Evolutionary conservation across 2,797 vertebrate species (phyloP).

Genomic region (Dromococcyx pavoninus): DNA sequence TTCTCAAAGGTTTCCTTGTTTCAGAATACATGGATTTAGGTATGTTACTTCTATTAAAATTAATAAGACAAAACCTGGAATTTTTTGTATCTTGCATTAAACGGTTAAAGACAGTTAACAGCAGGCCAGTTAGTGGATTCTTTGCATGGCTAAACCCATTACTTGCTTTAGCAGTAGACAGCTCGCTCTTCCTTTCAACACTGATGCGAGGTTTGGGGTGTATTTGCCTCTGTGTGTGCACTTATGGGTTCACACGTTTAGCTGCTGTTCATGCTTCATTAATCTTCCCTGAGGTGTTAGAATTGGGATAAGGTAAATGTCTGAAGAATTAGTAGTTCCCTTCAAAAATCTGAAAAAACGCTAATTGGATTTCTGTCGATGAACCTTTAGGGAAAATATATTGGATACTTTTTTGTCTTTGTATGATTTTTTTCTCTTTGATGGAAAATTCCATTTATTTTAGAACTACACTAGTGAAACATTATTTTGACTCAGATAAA

Average conservation of each 20-base stretch:
- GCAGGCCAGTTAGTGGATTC: background rate
- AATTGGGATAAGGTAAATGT: background rate
- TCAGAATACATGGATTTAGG: background rate
- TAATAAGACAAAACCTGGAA: background rate
- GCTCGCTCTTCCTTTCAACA: background rate
- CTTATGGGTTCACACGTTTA: background rate
- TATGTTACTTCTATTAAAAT: background rate
- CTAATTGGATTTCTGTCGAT: conserved; percentile 4
- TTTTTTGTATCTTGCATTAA: background rate
- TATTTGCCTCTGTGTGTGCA: background rate
- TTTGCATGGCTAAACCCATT: background rate
- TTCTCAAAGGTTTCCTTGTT: background rate
- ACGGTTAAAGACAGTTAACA: background rate
- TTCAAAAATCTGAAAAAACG: background rate
- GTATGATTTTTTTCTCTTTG: background rate
- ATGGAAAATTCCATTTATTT: conserved; percentile 1
- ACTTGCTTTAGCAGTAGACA: background rate
- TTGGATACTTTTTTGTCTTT: background rate
- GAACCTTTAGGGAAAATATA: background rate
- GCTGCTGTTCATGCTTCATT: background rate
- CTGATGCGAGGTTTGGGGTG: background rate
- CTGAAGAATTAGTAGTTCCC: background rate
- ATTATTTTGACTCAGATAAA: background rate
- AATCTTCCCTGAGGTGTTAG: background rate
- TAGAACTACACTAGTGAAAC: background rate